Evolutionary conservation across 2,888 invertebrate species (phyloP).

Genomic region (Omphaloscelis lunosa): DNA sequence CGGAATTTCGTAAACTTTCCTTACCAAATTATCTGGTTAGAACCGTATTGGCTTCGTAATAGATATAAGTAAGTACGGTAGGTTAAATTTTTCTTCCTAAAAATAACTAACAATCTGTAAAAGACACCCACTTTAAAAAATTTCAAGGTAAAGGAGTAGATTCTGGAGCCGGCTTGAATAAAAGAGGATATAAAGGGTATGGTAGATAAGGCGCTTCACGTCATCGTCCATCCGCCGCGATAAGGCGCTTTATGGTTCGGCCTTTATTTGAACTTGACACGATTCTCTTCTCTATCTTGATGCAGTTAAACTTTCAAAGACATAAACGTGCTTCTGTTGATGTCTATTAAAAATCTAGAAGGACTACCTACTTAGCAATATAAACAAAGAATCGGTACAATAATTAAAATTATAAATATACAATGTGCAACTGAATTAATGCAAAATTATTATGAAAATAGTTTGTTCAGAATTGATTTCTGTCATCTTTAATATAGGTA

Average conservation of each 20-base stretch:
- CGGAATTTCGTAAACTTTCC: not conserved
- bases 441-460: too few relatives aligned
- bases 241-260: constrained; percentile 82
- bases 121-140: constrained; percentile 39
- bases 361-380: not conserved
- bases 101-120: constrained; percentile 15
- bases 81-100: too few relatives aligned
- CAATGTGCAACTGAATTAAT: too few relatives aligned
- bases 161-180: constrained; percentile 68
- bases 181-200: constrained; percentile 72
- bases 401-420: not conserved
- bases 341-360: constrained; percentile 25
- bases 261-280: constrained; percentile 87
- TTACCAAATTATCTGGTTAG: not conserved
- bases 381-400: not conserved
- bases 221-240: constrained; percentile 78
- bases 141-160: constrained; percentile 55
- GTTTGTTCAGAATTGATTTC: too few relatives aligned
- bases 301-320: constrained; percentile 75
- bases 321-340: constrained; percentile 57
- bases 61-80: not conserved
- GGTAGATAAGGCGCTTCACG: constrained; percentile 79
- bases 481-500: too few relatives aligned
- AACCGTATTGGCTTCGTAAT: not conserved
- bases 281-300: constrained; percentile 79